Evolutionary conservation across 2,113 vertebrate species (phyloP).

Genomic region (Phyllostomus hastatus): DNA sequence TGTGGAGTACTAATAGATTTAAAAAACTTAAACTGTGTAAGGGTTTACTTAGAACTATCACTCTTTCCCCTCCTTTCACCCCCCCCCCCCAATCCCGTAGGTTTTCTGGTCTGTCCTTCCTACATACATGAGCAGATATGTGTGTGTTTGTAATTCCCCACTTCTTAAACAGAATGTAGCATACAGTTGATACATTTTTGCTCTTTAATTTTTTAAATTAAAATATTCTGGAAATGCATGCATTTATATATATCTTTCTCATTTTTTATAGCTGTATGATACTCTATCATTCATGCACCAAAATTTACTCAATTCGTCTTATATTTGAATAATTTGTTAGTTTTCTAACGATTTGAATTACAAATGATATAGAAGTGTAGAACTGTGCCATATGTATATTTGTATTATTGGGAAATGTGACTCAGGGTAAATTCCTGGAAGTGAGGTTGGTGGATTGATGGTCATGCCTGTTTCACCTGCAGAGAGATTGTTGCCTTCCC

Average conservation of each 20-base stretch:
- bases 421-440: not conserved
- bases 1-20: not conserved
- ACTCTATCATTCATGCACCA: not conserved
- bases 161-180: not conserved
- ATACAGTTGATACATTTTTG: not conserved
- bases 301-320: not conserved
- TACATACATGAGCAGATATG: not conserved
- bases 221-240: not conserved
- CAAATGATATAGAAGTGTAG: not conserved
- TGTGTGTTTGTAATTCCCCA: not conserved
- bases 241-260: not conserved
- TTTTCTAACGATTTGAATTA: not conserved
- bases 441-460: not conserved
- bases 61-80: not conserved
- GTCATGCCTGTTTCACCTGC: not conserved
- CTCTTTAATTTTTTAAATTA: not conserved
- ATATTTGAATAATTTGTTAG: not conserved
- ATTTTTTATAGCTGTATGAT: not conserved
- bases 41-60: not conserved
- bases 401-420: not conserved
- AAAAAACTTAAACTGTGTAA: not conserved
- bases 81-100: too few relatives aligned
- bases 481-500: not conserved
- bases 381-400: not conserved
- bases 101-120: not conserved